phyloP scores from a whole-genome alignment of 1,140 invertebrate species.

The Panagrolaimus sp. region DNA sequence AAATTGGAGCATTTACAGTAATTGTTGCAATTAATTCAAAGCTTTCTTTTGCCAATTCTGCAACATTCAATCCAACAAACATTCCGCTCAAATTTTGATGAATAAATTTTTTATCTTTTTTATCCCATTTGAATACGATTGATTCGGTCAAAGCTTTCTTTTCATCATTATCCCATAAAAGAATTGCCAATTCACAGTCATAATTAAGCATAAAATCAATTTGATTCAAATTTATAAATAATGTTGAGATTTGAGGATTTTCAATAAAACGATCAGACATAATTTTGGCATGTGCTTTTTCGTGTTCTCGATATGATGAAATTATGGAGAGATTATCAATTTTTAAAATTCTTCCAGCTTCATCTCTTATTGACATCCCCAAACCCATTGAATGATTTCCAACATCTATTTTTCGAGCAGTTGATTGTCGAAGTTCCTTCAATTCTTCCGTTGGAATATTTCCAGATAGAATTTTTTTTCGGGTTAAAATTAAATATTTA shows the following conservation, averaged over 20 bases:
- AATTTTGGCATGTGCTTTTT: conserved; percentile 23
- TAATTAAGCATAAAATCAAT: conserved; percentile 21
- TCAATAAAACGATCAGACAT: background rate
- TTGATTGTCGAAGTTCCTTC: conserved; percentile 33
- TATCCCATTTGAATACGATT: conserved; percentile 33
- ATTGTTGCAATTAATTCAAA: background rate
- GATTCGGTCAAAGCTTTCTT: conserved; percentile 24
- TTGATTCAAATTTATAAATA: conserved; percentile 3
- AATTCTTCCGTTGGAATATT: conserved; percentile 46
- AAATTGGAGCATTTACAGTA: background rate
- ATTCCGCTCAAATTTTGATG: conserved; percentile 28
- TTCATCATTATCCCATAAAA: conserved; percentile 15
- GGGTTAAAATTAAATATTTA: conserved; percentile 38
- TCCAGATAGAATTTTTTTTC: conserved; percentile 44
- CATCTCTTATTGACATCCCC: conserved; percentile 46
- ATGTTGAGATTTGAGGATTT: background rate
- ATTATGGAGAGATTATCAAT: conserved; percentile 38
- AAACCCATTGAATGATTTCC: conserved; percentile 41
- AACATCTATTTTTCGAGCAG: conserved; percentile 35
- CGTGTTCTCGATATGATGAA: conserved; percentile 37
- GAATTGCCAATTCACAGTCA: conserved; percentile 33
- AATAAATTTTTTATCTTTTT: conserved; percentile 17
- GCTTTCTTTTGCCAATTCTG: conserved; percentile 29
- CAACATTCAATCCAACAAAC: conserved; percentile 24
- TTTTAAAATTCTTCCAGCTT: conserved; percentile 27